Conservation (phyloP, 2,797 vertebrate species). For the Anguilla anguilla region DNA sequence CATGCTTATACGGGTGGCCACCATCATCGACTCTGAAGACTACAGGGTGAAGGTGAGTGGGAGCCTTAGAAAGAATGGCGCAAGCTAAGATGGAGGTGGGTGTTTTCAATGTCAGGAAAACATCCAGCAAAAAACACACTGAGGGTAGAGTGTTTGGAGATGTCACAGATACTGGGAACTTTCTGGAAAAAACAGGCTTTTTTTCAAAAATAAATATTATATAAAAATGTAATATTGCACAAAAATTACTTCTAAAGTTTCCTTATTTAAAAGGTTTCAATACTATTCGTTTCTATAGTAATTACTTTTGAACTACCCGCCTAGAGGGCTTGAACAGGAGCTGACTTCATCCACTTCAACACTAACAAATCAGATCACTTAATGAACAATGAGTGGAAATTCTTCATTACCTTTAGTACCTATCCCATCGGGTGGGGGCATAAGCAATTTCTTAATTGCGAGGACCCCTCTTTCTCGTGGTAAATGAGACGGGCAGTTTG, state of each 20-base stretch:
- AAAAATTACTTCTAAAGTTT: background rate
- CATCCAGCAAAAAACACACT: background rate
- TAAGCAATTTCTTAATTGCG: background rate
- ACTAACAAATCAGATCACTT: background rate
- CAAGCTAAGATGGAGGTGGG: background rate
- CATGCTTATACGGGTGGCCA: conserved; percentile 72
- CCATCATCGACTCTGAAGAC: conserved; percentile 65
- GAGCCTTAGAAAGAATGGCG: background rate
- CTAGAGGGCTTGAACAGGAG: background rate
- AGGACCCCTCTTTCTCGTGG: background rate
- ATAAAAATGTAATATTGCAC: background rate
- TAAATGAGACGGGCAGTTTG: background rate
- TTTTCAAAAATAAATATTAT: background rate
- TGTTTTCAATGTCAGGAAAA: background rate
- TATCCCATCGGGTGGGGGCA: background rate
- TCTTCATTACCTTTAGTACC: background rate
- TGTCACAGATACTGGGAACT: background rate
- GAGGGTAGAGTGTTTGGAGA: background rate
- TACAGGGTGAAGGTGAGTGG: conserved; percentile 70
- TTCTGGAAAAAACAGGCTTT: background rate
- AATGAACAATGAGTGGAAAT: background rate
- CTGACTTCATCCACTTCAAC: background rate
- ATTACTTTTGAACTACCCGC: background rate
- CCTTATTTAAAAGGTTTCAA: too few species aligned
- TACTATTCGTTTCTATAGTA: background rate